Evolutionary conservation across 1,140 invertebrate genomes (phyloP), one percentile per base, ranked within the genome.

Genomic region (Atta texana): DNA sequence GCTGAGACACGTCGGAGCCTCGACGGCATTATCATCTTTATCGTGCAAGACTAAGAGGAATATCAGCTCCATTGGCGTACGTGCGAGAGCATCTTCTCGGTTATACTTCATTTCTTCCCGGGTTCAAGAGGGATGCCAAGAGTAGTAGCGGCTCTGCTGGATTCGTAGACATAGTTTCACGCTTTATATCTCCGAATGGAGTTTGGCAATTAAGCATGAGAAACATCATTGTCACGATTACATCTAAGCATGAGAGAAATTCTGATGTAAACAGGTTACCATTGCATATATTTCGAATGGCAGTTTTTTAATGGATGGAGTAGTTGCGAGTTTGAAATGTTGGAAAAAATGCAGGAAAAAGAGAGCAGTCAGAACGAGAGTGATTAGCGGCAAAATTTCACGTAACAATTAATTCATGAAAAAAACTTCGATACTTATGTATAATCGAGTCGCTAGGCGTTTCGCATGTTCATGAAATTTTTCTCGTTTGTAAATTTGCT

Each of bases 1-100:
- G 3, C 14, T 24, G 77, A 34, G 63, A 69, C 64, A 55, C 18
- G 34, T 59, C 39, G 55, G 80, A 88, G 77, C 74, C 66, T 74
- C 59, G 44, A 24, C 51, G 57, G 59, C 31, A 75, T 78, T 66
- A 59, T 72, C 81, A 80, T 88, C 66, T 86, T 89, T 89, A 86
- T 86, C 77, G 34, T 44, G 31, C 66, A 51, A 81, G 64, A 31
- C 61, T 31, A 69, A 72, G 64, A 75, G 34, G 57, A 87, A 72
- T 80, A 87, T 87, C 76, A 28, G 69, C 49, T 59, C 49, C 44
- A 61, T 75, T 89, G 87, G 63, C 69, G 78, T 59, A 71, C 28
- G 68, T 16, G 72, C 74, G 61, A 57, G n/a, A 4, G 39, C 69
- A 82, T 49, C 44, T 61, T 86, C 66, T 86, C 82, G 63, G 34